Percentiles rank a stretch among this genome's conserved stretches.
Evolutionary conservation across 2,113 vertebrate species (phyloP).

Genomic region (Uria aalge): DNA sequence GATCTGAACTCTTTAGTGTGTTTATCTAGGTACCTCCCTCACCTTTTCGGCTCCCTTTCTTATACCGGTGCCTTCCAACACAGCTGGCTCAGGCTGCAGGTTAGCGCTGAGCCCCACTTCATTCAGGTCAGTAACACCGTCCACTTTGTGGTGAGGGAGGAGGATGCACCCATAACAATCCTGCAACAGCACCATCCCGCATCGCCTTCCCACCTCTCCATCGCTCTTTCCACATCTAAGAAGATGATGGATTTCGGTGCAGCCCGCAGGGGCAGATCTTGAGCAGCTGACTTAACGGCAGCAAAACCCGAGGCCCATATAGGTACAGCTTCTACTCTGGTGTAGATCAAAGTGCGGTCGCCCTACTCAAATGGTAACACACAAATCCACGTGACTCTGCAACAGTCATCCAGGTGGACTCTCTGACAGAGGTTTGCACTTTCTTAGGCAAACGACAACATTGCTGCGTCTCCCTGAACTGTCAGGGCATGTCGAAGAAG

Average conservation of each 20-base stretch:
- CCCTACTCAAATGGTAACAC: neutral
- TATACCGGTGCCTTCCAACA: neutral
- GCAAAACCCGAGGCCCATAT: fast-evolving
- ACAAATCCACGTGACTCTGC: neutral
- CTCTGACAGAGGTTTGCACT: neutral
- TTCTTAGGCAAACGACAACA: neutral
- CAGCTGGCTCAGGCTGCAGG: neutral
- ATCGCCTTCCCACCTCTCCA: neutral
- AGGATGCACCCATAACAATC: neutral
- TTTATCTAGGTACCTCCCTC: neutral
- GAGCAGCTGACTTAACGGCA: neutral
- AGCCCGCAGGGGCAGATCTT: neutral
- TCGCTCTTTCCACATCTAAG: neutral
- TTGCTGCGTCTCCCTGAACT: neutral
- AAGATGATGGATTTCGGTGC: neutral
- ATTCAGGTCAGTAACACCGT: neutral
- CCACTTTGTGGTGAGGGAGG: neutral
- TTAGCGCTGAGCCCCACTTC: fast-evolving
- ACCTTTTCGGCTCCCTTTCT: neutral
- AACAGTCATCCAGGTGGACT: neutral
- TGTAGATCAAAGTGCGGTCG: neutral
- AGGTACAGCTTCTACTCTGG: neutral
- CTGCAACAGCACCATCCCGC: fast-evolving
- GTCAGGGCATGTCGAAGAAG: neutral
- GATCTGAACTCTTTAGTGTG: neutral